These are phyloP conservation scores for Hippocampus comes DNA, from an alignment of 2,113 vertebrate genomes.

Conservation along the genomic window DNA sequence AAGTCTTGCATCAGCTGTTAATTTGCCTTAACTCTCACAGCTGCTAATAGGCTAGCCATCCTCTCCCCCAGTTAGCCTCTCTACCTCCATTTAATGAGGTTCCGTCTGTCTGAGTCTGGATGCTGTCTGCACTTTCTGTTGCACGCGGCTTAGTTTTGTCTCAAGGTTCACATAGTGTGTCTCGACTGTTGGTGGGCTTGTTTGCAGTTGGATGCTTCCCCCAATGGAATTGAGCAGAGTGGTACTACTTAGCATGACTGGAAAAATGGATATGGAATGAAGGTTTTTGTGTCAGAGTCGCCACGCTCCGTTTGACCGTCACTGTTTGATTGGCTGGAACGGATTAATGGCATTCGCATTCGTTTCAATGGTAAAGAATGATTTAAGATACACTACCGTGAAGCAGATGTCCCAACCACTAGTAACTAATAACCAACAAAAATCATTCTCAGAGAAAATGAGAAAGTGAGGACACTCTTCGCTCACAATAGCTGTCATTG, in stretches of 20 bases:
- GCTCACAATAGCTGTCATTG: background rate
- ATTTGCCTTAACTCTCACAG: slow-evolving; percentile 59
- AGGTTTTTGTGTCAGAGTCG: background rate
- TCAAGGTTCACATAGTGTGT: background rate
- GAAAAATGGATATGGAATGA: background rate
- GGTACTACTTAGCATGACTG: background rate
- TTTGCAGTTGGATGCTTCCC: background rate
- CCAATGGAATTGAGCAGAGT: background rate
- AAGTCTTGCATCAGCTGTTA: slow-evolving; percentile 60
- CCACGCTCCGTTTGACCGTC: background rate
- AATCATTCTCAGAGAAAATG: background rate
- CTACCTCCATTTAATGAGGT: slow-evolving; percentile 48
- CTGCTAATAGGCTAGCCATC: slow-evolving; percentile 58
- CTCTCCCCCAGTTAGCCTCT: slow-evolving; percentile 37
- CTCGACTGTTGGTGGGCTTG: slow-evolving; percentile 2
- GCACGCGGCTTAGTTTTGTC: slow-evolving; percentile 18
- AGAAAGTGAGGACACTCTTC: background rate
- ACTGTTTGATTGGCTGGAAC: background rate
- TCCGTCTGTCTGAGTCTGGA: slow-evolving; percentile 28
- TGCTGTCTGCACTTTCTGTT: slow-evolving; percentile 31
- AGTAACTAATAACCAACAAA: background rate
- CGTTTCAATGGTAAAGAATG: background rate
- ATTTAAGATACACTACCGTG: background rate
- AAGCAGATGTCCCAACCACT: too few species aligned
- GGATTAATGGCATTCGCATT: background rate